Percentiles rank a stretch among this genome's conserved stretches.
These are phyloP conservation scores for Tortrix viridana DNA, from an alignment of 2,888 invertebrate genomes.

Conservation along the genomic window DNA sequence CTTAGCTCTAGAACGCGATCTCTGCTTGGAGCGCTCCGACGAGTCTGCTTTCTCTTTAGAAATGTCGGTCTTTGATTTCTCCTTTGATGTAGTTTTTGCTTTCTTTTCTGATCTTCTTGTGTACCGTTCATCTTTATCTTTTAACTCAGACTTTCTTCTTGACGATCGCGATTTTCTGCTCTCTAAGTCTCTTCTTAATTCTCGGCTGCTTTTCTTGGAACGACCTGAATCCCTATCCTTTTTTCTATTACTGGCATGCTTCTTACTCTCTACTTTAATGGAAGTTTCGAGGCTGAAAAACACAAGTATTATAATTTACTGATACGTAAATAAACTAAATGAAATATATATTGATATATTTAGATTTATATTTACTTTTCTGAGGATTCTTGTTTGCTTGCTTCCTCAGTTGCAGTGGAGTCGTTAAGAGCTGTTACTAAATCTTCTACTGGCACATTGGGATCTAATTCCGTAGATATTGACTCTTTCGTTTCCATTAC, in stretches of 20 bases:
- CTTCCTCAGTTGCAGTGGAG: constrained; percentile 66
- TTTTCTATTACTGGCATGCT: constrained; percentile 53
- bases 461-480: constrained; percentile 85
- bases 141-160: constrained; percentile 60
- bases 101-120: constrained; percentile 62
- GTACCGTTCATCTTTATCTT: constrained; percentile 62
- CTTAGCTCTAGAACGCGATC: constrained; percentile 64
- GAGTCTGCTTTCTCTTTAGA: constrained; percentile 62
- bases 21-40: constrained; percentile 56
- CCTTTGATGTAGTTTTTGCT: constrained; percentile 60
- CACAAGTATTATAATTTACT: background rate
- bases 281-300: constrained; percentile 43
- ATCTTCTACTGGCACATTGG: constrained; percentile 87
- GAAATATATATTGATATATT: background rate
- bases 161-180: constrained; percentile 66
- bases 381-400: constrained; percentile 45
- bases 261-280: constrained; percentile 50
- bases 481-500: constrained; percentile 86
- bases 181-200: constrained; percentile 66
- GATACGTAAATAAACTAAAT: constrained; percentile 4
- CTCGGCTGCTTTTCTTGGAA: constrained; percentile 61
- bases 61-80: constrained; percentile 53
- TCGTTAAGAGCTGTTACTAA: constrained; percentile 86
- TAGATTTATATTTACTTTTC: constrained; percentile 53
- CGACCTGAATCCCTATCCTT: constrained; percentile 55